A percentile compares a stretch with the other conserved stretches of the same genome.
Conservation (phyloP, 2,113 vertebrate genomes). For the Heterotilapia buettikoferi region DNA sequence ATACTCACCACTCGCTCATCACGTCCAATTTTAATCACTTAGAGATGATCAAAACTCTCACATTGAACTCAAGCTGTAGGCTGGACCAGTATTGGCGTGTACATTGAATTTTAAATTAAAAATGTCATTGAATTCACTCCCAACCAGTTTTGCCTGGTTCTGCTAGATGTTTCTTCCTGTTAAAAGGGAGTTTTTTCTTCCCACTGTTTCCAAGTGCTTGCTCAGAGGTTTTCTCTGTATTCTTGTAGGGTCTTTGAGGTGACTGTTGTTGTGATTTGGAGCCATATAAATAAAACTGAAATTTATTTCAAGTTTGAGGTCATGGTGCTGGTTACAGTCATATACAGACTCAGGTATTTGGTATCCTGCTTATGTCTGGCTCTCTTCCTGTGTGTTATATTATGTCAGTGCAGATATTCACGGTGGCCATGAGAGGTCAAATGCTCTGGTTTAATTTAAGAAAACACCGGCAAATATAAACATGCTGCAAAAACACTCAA, state of each 20-base stretch:
- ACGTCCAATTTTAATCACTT: neutral
- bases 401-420: neutral
- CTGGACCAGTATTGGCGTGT: neutral
- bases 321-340: neutral
- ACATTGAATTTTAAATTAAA: neutral
- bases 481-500: neutral
- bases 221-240: neutral
- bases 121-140: neutral
- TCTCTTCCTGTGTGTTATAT: neutral
- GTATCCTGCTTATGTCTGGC: neutral
- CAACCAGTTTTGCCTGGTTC: neutral
- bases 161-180: neutral
- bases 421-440: neutral
- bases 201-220: neutral
- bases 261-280: no score
- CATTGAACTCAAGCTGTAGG: neutral
- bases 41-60: neutral
- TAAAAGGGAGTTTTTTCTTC: neutral
- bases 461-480: neutral
- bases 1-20: accelerated
- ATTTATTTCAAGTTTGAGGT: neutral
- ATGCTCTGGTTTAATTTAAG: neutral
- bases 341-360: neutral
- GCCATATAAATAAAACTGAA: no score
- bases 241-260: neutral